Evolutionary conservation across 2,888 invertebrate genomes (phyloP).

Genomic region (Rotaria magnacalcarata): DNA sequence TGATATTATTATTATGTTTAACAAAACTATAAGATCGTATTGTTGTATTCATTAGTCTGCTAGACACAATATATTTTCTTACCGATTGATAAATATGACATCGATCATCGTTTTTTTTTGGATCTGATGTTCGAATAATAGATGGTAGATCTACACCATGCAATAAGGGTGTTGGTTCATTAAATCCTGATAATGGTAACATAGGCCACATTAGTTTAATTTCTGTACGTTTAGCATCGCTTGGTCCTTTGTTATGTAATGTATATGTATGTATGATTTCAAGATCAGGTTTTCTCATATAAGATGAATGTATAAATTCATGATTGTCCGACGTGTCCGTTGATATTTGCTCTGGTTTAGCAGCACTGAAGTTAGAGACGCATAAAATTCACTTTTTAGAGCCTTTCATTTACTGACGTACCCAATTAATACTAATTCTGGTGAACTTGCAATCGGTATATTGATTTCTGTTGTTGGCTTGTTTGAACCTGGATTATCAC

Average conservation of each 20-base stretch:
- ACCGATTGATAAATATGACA: not conserved
- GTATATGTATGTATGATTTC: constrained; percentile 10
- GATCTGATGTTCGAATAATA: not conserved
- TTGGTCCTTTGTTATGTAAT: constrained; percentile 5
- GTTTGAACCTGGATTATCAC: constrained; percentile 9
- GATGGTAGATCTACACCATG: not conserved
- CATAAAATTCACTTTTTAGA: too few relatives aligned
- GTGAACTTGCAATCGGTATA: constrained; percentile 1
- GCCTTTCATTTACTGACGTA: not conserved
- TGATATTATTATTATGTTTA: too few relatives aligned
- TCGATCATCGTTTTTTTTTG: not conserved
- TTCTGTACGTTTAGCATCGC: not conserved
- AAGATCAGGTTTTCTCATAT: not conserved
- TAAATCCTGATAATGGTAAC: not conserved
- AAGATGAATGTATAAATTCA: not conserved
- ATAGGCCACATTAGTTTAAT: constrained; percentile 6
- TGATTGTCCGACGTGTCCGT: not conserved
- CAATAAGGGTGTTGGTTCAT: not conserved
- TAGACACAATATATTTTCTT: not conserved
- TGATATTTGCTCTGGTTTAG: constrained; percentile 24
- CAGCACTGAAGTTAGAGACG: not conserved
- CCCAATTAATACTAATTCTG: not conserved
- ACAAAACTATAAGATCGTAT: too few relatives aligned
- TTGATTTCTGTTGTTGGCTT: not conserved
- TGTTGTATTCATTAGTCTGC: too few relatives aligned